Base-by-base conservation (phyloP, 2,113 vertebrate species). In the Isurus oxyrinchus region DNA sequence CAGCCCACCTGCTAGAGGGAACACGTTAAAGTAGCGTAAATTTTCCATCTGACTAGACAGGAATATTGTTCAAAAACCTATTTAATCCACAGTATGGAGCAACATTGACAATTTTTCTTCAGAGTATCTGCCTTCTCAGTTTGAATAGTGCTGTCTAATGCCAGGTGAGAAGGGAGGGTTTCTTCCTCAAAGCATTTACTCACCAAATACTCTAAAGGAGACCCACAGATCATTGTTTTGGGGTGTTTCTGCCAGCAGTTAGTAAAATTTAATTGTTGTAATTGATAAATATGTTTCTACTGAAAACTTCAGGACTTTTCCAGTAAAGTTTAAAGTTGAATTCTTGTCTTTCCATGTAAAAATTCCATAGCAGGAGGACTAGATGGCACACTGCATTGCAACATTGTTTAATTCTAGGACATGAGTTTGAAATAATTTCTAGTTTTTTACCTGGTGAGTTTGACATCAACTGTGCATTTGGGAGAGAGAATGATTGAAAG, bases 41-140 rank as follows among this genome's bases (percentile, higher is more conserved):
- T 95, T 49, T 55, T 95, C 25, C 66, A 72, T 69, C 49, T 95
- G 67, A 95, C 66, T 76, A 27, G 90, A 44, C 59, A 94, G 59
- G 49, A 72, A 95, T 72, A 69, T 72, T 95, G 94, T 49, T 72
- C 63, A 95, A 55, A 95, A 72, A 95, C 40, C 94, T 72, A 76
- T 95, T 72, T 95, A 72, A 67, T 72, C 49, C 49, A 72, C 94
- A 95, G 49, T 95, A 72, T 72, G 67, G 94, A 55, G 94, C 67
- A 55, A 69, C 44, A 69, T 53, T 72, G 40, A 35, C 66, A 72
- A 49, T 69, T 69, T n/a, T 95, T 40, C 94, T 69, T 49, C 63
- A 69, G 94, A 95, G 63, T 66, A 67, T 95, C 21, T 72, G 94
- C 11, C n/a, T 14, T 10, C 25, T 72, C 11, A 4, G 93, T 49